These are phyloP conservation scores for Heliconius charithonia DNA, from an alignment of 2,888 invertebrate genomes.

Conservation along the genomic window DNA sequence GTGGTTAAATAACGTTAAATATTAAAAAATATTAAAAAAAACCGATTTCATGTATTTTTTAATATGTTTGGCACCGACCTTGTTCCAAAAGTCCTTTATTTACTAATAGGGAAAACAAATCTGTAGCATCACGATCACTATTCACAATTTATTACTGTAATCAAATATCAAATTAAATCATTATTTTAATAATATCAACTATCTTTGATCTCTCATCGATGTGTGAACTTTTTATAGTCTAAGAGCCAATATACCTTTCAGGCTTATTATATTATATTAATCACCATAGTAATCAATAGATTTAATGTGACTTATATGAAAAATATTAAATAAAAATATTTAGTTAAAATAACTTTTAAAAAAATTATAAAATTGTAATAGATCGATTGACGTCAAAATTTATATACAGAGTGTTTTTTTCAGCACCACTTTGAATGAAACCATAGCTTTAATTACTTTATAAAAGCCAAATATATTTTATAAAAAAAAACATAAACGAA, in stretches of 20 bases:
- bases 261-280: no score
- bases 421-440: no score
- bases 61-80: not conserved
- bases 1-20: no score
- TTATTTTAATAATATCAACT: constrained; percentile 29
- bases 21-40: not conserved
- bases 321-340: not conserved
- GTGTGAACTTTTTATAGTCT: constrained; percentile 38
- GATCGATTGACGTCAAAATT: not conserved
- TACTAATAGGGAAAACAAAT: constrained; percentile 7
- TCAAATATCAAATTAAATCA: constrained; percentile 36
- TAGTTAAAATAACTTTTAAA: not conserved
- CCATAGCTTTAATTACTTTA: no score
- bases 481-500: no score
- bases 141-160: constrained; percentile 38
- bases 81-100: not conserved
- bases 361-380: not conserved
- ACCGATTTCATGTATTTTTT: not conserved
- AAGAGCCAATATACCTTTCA: constrained; percentile 29
- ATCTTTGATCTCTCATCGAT: constrained; percentile 45
- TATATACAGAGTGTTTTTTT: no score
- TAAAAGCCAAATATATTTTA: no score
- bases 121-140: constrained; percentile 2
- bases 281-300: not conserved
- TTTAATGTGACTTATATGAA: not conserved